Evolutionary conservation across 2,888 invertebrate species (phyloP), one percentile per base, ranked within the genome.

Genomic region (Smittia aterrima): DNA sequence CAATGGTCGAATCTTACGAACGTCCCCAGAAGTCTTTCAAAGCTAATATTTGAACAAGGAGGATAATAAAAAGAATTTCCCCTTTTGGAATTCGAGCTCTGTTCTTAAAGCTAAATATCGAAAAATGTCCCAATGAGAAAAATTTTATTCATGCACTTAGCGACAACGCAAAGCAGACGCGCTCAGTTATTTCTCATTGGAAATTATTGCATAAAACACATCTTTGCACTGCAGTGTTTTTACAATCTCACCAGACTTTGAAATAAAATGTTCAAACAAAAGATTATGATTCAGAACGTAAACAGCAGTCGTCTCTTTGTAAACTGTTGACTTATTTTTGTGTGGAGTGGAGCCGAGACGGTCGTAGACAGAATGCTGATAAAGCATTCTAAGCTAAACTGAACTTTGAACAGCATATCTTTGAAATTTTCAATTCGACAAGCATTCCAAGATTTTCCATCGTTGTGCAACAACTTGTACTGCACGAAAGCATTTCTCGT

Each of bases 201-300:
- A 9, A 32, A 9, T 32, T n/a, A 3, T 32, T 32, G 32, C 32
- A 32, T 32, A 32, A 32, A 32, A 32, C 32, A 32, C 32, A 32
- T 32, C 32, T 32, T 32, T 32, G 32, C 3, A 32, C 32, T 32
- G 32, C 32, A 32, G 4, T 32, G 32, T 32, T 32, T 32, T 32
- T 32, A 32, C 32, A 32, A 9, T 32, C 32, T 6, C 47, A 47
- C 11, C 16, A 18, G 22, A 18, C 22, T n/a, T 7, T 18, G 22
- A 20, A 62, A 27, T 7, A 7, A 41, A 67, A 40, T 67, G 67
- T 47, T 67, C 41, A 47, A 67, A 67, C 67, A 67, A 67, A 67
- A 67, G 67, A 67, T 67, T 67, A 67, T 67, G 67, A 67, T 40
- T 67, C 67, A 24, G 32, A 18, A 32, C 13, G 32, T n/a, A 66